These are phyloP conservation scores for Drosophila yakuba DNA, from an alignment of 1,140 invertebrate species.

Conservation along the genomic window DNA sequence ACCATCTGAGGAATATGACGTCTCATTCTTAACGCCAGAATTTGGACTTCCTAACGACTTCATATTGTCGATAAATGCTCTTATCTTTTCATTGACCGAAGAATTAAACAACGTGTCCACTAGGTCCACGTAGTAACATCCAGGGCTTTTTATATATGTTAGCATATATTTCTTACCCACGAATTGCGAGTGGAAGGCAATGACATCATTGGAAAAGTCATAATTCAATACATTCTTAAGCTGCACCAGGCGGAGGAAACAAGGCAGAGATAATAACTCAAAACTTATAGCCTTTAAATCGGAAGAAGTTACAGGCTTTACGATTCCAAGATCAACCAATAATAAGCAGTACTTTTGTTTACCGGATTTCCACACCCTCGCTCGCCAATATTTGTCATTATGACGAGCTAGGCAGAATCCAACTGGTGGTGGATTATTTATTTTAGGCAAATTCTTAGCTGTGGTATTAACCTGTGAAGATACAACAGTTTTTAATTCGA, in stretches of 20 bases:
- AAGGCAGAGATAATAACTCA: slow-evolving; percentile 49
- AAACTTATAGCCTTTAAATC: slow-evolving; percentile 45
- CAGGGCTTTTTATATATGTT: slow-evolving; percentile 1
- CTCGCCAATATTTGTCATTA: slow-evolving; percentile 41
- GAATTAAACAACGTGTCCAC: slow-evolving; percentile 8
- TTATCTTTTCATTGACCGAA: slow-evolving; percentile 45
- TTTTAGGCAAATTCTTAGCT: slow-evolving; percentile 25
- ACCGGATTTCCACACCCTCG: slow-evolving; percentile 8
- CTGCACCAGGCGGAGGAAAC: slow-evolving; percentile 34
- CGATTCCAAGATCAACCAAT: slow-evolving; percentile 56
- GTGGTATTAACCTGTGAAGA: slow-evolving; percentile 27
- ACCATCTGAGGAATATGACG: background rate
- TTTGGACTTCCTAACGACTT: slow-evolving; percentile 1
- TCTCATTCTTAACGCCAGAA: background rate
- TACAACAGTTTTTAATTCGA: background rate
- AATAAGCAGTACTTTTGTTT: slow-evolving; percentile 6
- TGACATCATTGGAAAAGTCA: slow-evolving; percentile 8
- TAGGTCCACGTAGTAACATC: slow-evolving; percentile 32
- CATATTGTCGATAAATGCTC: slow-evolving; percentile 17
- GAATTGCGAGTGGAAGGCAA: slow-evolving; percentile 27
- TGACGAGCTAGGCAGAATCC: slow-evolving; percentile 31
- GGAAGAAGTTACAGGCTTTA: background rate
- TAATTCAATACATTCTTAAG: slow-evolving; percentile 43
- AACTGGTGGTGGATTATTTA: background rate
- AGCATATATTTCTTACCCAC: slow-evolving; percentile 25